These are phyloP conservation scores for Siniperca scherzeri DNA, from an alignment of 2,797 vertebrate species.

Conservation along the genomic window DNA sequence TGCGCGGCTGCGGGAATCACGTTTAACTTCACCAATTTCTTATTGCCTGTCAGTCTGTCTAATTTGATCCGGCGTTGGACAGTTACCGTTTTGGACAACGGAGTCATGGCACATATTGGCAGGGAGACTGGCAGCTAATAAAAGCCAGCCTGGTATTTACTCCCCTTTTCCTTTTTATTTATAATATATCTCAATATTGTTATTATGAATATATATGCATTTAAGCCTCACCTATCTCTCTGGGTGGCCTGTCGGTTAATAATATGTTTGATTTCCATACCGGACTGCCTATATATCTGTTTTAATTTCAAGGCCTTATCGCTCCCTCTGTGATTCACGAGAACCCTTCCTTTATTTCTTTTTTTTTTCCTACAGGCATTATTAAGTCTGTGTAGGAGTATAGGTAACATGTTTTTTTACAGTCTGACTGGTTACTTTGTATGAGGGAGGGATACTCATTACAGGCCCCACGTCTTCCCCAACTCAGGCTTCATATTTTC, in stretches of 20 bases:
- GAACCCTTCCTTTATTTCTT: conserved; percentile 78
- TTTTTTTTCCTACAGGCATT: conserved; percentile 67
- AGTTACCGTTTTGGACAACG: conserved; percentile 87
- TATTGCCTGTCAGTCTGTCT: conserved; percentile 91
- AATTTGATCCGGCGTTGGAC: conserved; percentile 88
- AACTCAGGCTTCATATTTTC: conserved; percentile 65
- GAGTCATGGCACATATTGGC: conserved; percentile 87
- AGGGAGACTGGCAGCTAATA: conserved; percentile 89
- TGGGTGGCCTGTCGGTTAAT: conserved; percentile 82
- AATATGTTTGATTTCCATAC: conserved; percentile 87
- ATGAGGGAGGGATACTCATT: conserved; percentile 68
- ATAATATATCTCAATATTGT: conserved; percentile 87
- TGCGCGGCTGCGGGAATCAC: conserved; percentile 76
- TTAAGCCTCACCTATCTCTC: conserved; percentile 86
- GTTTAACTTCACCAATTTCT: conserved; percentile 87
- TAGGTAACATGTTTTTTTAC: conserved; percentile 70
- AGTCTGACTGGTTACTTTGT: conserved; percentile 73
- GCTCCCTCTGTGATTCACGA: conserved; percentile 73
- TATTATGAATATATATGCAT: conserved; percentile 88
- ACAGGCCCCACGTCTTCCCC: conserved; percentile 48
- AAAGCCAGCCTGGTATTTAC: conserved; percentile 85
- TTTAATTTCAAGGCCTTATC: conserved; percentile 85
- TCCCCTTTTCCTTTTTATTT: conserved; percentile 80
- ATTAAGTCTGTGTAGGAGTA: conserved; percentile 75
- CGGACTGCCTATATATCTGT: conserved; percentile 82